Base-by-base conservation (phyloP, 2,888 invertebrate species). In the Lordiphosa fenestrarum region DNA sequence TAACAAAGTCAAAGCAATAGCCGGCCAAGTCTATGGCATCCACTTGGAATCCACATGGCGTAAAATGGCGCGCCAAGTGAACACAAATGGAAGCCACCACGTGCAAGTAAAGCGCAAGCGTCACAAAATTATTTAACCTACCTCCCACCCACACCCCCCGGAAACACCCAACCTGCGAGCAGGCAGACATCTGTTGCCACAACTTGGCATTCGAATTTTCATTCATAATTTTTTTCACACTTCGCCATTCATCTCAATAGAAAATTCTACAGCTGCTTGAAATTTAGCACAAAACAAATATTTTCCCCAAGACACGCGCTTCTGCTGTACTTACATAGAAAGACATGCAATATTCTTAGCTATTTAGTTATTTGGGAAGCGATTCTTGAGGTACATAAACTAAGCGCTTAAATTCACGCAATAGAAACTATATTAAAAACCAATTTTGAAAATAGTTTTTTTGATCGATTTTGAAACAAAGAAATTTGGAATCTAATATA, bases 51-150 rank as follows among this genome's bases (percentile, higher is more conserved):
- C 44, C 52, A 41, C 62, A 58, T 6, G 9, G 36, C 13, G 5
- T 7, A 66, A 73, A 75, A 30, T 30, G 65, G 61, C 73, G 80
- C 81, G 81, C 72, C 65, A 77, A 71, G 55, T 39, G 10, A 13
- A 2, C 21, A 23, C 10, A 15, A 58, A 60, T 46, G 19, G 36
- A 36, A 35, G 40, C 84, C 80, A 84, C 84, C 80, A 80, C 57
- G 84, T 84, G 82, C 38, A 21, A 15, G 9, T 9, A 33, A 38
- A 13, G 64, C 69, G 65, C 69, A 56, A 10, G 52, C 64, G 63
- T 63, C 62, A 59, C 49, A 13, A 57, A 56, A 44, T 44, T 30
- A 44, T 44, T 30, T 44, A 30, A 4, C 6, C 6, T 9, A 10
- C 9, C 23, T 21, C 5, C 25, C 25, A 5, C 15, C 15, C 15